phyloP scores from a whole-genome alignment of 2,113 vertebrate genomes.

The Leptobrachium ailaonicum region DNA sequence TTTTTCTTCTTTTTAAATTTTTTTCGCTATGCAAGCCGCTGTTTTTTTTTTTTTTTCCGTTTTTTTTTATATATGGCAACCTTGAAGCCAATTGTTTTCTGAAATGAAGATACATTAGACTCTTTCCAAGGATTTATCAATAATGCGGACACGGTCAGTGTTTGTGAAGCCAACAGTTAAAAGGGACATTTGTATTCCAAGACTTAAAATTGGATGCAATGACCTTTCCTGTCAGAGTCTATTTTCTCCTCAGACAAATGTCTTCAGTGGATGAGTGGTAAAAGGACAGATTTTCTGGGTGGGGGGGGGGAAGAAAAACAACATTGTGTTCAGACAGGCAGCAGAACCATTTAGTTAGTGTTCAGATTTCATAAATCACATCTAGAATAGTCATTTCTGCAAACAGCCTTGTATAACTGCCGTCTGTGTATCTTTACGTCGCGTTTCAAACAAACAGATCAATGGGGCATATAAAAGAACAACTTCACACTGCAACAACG shows the following conservation, averaged over 20 bases:
- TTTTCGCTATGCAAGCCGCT: constrained; percentile 58
- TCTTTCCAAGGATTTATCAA: constrained; percentile 74
- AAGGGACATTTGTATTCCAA: constrained; percentile 68
- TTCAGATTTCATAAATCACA: background rate
- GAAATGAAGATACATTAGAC: constrained; percentile 76
- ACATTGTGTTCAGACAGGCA: constrained; percentile 28
- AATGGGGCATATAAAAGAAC: background rate
- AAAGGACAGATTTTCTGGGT: constrained; percentile 51
- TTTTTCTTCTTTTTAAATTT: constrained; percentile 56
- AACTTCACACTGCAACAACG: constrained; percentile 13
- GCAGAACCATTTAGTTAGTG: constrained; percentile 9
- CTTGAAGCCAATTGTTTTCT: constrained; percentile 71
- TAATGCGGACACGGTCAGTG: constrained; percentile 58
- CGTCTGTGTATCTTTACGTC: constrained; percentile 1
- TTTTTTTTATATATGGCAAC: constrained; percentile 62
- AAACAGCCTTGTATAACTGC: constrained; percentile 38
- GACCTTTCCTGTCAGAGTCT: constrained; percentile 74
- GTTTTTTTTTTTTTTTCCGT: constrained; percentile 52
- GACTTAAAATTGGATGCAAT: constrained; percentile 58
- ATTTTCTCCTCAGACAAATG: constrained; percentile 67
- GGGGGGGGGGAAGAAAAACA: background rate
- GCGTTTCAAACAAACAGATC: background rate
- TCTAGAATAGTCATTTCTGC: background rate
- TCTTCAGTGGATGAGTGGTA: constrained; percentile 57
- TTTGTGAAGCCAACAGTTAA: constrained; percentile 64